Conservation (phyloP, 2,113 vertebrate genomes). For the Petaurus breviceps region DNA sequence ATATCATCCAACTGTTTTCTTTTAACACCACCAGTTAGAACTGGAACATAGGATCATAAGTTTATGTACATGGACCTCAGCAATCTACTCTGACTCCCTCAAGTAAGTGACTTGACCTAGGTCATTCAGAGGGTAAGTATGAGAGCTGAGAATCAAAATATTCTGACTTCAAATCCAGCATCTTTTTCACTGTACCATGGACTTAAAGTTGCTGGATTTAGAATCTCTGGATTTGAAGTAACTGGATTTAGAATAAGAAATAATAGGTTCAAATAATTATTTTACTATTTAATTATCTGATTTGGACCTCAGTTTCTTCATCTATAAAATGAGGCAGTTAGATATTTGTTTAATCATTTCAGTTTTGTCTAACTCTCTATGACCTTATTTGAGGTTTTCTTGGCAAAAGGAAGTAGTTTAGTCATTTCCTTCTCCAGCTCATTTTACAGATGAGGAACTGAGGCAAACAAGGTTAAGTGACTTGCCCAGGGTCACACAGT, state of each 20-base stretch:
- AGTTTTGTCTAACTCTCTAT: not conserved
- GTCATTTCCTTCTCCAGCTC: not conserved
- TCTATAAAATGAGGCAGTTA: constrained; percentile 18
- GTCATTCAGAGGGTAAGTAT: not conserved
- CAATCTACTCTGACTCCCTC: not conserved
- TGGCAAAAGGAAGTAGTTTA: not conserved
- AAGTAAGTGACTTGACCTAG: not conserved
- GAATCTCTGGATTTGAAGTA: not conserved
- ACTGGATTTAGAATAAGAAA: not conserved
- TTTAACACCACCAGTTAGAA: not conserved
- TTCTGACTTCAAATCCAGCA: not conserved
- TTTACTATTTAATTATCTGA: not conserved
- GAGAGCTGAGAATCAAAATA: not conserved
- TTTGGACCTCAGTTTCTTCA: not conserved
- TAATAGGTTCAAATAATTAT: not conserved
- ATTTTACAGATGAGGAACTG: not conserved
- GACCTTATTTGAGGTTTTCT: not conserved
- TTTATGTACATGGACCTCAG: not conserved
- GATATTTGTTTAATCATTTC: not conserved
- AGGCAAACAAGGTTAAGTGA: not conserved
- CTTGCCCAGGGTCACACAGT: not conserved
- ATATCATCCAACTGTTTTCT: not conserved
- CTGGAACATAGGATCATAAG: not conserved
- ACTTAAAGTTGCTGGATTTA: not conserved
- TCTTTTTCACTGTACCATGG: not conserved